Evolutionary conservation across 2,888 invertebrate species (phyloP).

Genomic region (Chrysolina americana): DNA sequence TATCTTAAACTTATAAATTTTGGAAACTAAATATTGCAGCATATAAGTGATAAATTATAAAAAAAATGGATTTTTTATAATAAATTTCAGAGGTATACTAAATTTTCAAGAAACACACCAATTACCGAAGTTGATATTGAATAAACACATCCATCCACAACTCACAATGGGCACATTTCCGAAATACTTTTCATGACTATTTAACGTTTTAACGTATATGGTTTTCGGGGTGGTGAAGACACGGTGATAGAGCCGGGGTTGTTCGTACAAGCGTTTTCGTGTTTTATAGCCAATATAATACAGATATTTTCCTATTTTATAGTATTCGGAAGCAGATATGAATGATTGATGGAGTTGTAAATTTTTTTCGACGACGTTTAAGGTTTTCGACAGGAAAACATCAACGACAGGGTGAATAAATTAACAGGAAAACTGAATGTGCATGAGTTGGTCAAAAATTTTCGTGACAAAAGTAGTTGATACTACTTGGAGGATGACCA

Average conservation of each 20-base stretch:
- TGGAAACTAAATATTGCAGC: too few relatives aligned
- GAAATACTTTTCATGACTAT: neutral
- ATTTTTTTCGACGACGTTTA: conserved; percentile 37
- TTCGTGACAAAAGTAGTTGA: too few relatives aligned
- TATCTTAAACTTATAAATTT: too few relatives aligned
- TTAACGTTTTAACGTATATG: neutral
- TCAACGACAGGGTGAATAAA: neutral
- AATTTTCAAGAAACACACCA: too few relatives aligned
- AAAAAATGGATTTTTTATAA: too few relatives aligned
- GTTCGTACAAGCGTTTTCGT: conserved; percentile 32
- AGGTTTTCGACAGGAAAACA: neutral
- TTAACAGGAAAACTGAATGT: neutral
- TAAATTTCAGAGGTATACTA: too few relatives aligned
- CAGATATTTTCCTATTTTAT: conserved; percentile 42
- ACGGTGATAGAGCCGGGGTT: conserved; percentile 4
- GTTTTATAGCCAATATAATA: conserved; percentile 42
- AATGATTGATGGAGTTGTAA: conserved; percentile 45
- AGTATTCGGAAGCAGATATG: conserved; percentile 41
- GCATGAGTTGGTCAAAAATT: neutral
- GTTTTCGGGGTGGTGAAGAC: neutral
- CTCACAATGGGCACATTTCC: neutral
- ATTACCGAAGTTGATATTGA: neutral
- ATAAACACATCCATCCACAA: neutral
- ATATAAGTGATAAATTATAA: too few relatives aligned
- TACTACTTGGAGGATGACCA: too few relatives aligned